Percentiles rank a stretch among this genome's conserved stretches.
phyloP scores from a whole-genome alignment of 2,888 invertebrate genomes.

The Erynnis tages region DNA sequence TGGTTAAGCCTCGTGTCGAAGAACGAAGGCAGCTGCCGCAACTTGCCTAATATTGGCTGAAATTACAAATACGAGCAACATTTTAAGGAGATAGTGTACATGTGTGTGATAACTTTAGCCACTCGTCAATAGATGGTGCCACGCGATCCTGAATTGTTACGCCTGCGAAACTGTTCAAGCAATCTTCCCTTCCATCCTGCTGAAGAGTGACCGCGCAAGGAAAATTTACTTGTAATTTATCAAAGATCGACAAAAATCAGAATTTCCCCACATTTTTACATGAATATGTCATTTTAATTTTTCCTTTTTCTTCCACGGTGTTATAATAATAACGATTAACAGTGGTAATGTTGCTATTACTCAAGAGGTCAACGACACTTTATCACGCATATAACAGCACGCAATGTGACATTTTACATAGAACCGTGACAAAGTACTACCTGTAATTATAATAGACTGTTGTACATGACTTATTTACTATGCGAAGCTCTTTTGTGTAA shows the following conservation, averaged over 20 bases:
- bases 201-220: no score
- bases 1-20: conserved; percentile 80
- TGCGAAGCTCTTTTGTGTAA: no score
- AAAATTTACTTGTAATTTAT: no score
- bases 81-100: no score
- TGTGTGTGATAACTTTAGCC: no score
- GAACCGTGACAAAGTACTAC: conserved; percentile 12
- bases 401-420: not conserved
- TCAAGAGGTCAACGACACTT: not conserved
- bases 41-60: conserved; percentile 78
- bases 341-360: not conserved
- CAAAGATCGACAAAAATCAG: no score
- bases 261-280: no score
- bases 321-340: not conserved
- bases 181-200: no score
- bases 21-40: conserved; percentile 71
- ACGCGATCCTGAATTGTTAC: no score
- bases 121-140: no score
- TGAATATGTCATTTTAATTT: not conserved
- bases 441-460: not conserved
- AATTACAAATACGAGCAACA: no score
- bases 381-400: not conserved
- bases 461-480: not conserved
- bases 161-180: no score
- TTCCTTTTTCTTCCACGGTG: not conserved